A percentile compares a stretch with the other conserved stretches of the same genome.
Conservation (phyloP, 2,797 vertebrate species). For the Tympanoctomys barrerae region DNA sequence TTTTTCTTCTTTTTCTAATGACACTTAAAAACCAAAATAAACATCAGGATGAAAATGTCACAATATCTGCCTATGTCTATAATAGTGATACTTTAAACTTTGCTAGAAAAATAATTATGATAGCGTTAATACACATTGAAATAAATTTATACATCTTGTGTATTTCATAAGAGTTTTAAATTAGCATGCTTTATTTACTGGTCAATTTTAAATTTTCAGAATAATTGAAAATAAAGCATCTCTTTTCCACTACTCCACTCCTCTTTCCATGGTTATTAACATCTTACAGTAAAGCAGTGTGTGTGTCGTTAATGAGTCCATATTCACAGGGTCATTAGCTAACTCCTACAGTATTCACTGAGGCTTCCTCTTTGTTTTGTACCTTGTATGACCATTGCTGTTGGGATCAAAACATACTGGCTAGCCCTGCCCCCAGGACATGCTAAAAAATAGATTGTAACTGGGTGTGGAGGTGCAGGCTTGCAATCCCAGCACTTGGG, state of each 20-base stretch:
- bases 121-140: not conserved
- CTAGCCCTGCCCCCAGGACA: no score
- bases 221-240: not conserved
- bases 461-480: no score
- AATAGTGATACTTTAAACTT: not conserved
- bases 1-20: constrained; percentile 51
- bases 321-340: not conserved
- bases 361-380: not conserved
- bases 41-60: not conserved
- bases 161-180: not conserved
- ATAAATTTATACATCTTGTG: not conserved
- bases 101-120: not conserved
- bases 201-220: not conserved
- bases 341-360: not conserved
- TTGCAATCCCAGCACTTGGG: no score
- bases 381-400: not conserved
- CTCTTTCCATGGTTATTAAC: not conserved
- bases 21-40: constrained; percentile 11
- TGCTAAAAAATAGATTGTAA: no score
- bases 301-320: not conserved
- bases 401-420: not conserved
- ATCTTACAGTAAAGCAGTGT: not conserved
- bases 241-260: fast-evolving
- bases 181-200: not conserved
- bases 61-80: not conserved